These are phyloP conservation scores for Sinelater perroti DNA, from an alignment of 2,888 invertebrate species.

Conservation along the genomic window DNA sequence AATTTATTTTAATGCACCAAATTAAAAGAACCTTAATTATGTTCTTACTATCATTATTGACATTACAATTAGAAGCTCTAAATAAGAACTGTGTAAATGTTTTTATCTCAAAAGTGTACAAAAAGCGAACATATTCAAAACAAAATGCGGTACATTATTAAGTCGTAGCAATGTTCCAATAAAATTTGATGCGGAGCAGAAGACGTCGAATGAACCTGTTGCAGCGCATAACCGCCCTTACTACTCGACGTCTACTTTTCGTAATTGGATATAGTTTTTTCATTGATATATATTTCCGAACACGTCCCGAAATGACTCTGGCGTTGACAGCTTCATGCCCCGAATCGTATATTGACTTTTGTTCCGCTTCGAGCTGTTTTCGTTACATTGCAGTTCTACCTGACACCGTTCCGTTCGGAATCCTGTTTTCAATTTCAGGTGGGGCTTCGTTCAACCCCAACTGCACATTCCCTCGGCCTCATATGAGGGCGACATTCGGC, in stretches of 20 bases:
- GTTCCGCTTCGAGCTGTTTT: conserved; percentile 29
- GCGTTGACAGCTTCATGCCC: conserved; percentile 33
- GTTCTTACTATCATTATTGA: no score
- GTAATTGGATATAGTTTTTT: conserved; percentile 39
- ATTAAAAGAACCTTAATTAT: no score
- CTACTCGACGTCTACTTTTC: conserved; percentile 24
- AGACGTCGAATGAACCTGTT: conserved; percentile 30
- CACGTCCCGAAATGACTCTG: conserved; percentile 34
- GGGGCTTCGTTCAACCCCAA: no score
- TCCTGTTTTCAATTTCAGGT: conserved; percentile 47
- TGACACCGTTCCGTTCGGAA: conserved; percentile 28
- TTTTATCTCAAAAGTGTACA: no score
- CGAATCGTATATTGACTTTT: conserved; percentile 36
- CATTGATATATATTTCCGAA: conserved; percentile 31
- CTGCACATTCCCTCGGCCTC: conserved; percentile 39
- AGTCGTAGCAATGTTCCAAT: no score
- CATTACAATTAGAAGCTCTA: no score
- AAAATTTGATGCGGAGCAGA: conserved; percentile 8
- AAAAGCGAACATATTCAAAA: no score
- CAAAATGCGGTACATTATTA: no score
- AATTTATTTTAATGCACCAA: no score
- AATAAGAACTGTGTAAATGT: no score
- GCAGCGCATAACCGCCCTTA: conserved; percentile 18
- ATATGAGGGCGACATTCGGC: conserved; percentile 42
- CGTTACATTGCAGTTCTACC: conserved; percentile 24